Evolutionary conservation across 2,113 vertebrate genomes (phyloP).

Genomic region (Centropristis striata): DNA sequence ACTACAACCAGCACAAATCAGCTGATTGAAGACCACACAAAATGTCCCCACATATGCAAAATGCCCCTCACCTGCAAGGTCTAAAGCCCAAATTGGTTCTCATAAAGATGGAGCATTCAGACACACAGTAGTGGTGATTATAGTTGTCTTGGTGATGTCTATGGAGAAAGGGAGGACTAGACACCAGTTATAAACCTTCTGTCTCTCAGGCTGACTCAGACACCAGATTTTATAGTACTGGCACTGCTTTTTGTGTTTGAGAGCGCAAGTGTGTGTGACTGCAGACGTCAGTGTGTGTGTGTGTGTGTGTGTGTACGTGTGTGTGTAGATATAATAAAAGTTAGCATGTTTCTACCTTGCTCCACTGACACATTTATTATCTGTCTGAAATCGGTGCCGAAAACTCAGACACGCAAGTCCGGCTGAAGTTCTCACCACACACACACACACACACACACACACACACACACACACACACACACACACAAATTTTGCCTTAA

Average conservation of each 20-base stretch:
- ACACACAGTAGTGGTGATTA: constrained; percentile 1
- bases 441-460: neutral
- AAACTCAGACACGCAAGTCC: constrained; percentile 36
- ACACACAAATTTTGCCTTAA: too few relatives aligned
- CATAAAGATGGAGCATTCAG: constrained; percentile 8
- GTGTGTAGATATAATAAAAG: constrained; percentile 39
- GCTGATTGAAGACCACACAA: neutral
- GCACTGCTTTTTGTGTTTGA: constrained; percentile 39
- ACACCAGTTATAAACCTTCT: constrained; percentile 55
- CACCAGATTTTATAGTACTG: constrained; percentile 51
- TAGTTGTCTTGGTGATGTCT: constrained; percentile 51
- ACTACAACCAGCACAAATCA: neutral
- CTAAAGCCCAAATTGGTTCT: constrained; percentile 10
- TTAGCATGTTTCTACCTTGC: constrained; percentile 38
- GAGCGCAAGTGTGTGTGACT: constrained; percentile 31
- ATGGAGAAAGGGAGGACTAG: constrained; percentile 48
- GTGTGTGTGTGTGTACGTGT: constrained; percentile 31
- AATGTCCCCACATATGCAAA: neutral
- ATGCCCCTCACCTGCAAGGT: neutral
- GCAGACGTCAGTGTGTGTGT: constrained; percentile 6
- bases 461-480: neutral
- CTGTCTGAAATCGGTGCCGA: constrained; percentile 47
- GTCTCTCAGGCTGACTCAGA: constrained; percentile 55
- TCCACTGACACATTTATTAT: constrained; percentile 61
- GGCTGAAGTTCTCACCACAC: constrained; percentile 28